A percentile compares a stretch with the other conserved stretches of the same genome.
These are phyloP conservation scores for Acanthiza pusilla DNA, from an alignment of 2,797 vertebrate genomes.

Conservation along the genomic window DNA sequence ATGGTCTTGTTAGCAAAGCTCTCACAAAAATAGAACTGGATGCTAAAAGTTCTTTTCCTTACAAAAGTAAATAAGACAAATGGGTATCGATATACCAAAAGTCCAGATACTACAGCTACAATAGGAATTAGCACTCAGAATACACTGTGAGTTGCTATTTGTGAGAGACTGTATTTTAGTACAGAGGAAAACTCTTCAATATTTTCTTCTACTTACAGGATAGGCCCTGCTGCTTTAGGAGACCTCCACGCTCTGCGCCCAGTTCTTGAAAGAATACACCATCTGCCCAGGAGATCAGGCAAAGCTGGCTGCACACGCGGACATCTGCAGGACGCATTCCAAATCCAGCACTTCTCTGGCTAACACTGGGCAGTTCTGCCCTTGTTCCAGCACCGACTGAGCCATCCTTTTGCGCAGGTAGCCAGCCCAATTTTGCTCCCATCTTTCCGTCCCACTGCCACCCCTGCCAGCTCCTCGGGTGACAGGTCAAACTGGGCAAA, in stretches of 20 bases:
- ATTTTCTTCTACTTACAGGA: neutral
- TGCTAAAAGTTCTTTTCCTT: neutral
- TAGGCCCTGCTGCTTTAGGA: neutral
- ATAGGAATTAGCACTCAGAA: neutral
- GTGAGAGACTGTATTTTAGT: neutral
- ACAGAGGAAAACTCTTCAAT: neutral
- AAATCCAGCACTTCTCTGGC: neutral
- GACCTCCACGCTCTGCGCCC: neutral
- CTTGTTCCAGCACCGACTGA: neutral
- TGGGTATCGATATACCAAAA: fast-evolving
- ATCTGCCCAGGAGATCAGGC: neutral
- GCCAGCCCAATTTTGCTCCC: neutral
- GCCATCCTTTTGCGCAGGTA: fast-evolving
- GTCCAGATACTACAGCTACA: neutral
- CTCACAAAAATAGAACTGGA: fast-evolving
- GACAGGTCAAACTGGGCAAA: neutral
- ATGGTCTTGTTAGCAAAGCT: neutral
- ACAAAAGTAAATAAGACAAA: neutral
- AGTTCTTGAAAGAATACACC: neutral
- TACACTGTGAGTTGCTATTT: neutral
- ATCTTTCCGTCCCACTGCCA: neutral
- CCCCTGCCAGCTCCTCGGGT: neutral
- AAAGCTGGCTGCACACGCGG: neutral
- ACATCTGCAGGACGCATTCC: neutral
- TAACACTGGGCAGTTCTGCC: fast-evolving